Base-by-base conservation (phyloP, 2,113 vertebrate species). In the Herpetotheres cachinnans region DNA sequence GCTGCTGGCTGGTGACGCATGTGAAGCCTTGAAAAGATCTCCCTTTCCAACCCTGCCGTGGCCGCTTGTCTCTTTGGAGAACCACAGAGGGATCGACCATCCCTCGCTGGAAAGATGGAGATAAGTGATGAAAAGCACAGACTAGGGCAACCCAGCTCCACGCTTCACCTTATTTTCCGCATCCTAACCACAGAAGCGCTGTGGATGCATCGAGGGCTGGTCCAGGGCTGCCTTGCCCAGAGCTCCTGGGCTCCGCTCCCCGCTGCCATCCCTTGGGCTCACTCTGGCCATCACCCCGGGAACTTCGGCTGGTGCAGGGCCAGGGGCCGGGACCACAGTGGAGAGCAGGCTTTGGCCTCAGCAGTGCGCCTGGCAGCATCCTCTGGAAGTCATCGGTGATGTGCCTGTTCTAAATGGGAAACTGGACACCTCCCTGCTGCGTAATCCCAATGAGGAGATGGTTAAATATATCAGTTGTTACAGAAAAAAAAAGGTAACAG, bases 111-210 rank as follows among this genome's bases (percentile, higher is more conserved):
- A 12, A 7, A 17, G 38, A 11, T 2, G 29, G 5, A 54, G 32
- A 27, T 9, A 55, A 36, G 30, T 8, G 24, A 17, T 46, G 59
- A 46, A 27, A 54, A 58, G 38, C 16, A 2, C 38, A 56, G 66
- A 7, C 29, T 20, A 13, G 77, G 71, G 14, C 38, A 40, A 54
- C 29, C 44, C 1, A 1, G 25, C 26, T 16, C 77, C 5, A 1
- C 0, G 6, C 20, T 36, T 5, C 1, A 2, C 22, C 54, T 9
- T 3, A 1, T 30, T 21, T 50, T 2, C 71, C 4, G 0, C 0
- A 1, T 14, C 44, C 34, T 34, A 13, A 7, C 11, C 26, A 4
- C 50, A 3, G 29, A 11, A 16, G 13, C 0, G 29, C 65, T 25
- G 56, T 2, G 65, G 4, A 3, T 22, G n/a, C 55, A 9, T 4